phyloP scores from a whole-genome alignment of 2,888 invertebrate genomes.

The Lithophane socia region DNA sequence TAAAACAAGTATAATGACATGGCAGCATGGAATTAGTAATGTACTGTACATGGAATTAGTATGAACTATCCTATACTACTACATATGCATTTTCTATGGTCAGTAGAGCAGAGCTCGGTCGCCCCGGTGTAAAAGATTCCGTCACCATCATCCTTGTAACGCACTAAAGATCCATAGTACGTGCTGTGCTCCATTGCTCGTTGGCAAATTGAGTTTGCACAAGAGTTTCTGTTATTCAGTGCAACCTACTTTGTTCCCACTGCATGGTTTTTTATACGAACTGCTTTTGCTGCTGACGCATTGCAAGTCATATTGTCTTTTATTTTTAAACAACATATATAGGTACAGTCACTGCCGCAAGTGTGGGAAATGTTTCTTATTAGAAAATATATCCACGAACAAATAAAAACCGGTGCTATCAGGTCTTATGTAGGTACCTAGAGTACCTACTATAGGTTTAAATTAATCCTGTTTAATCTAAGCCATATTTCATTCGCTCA shows the following conservation, averaged over 20 bases:
- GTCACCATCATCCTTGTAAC: too few species aligned
- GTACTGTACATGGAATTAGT: too few species aligned
- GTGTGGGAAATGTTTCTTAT: background rate
- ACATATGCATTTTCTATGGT: too few species aligned
- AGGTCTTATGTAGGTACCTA: background rate
- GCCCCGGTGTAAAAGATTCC: too few species aligned
- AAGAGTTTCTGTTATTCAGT: background rate
- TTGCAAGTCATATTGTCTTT: background rate
- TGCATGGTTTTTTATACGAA: background rate
- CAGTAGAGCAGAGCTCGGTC: too few species aligned
- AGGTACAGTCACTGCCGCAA: background rate
- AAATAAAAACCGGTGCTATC: background rate
- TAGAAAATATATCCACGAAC: background rate
- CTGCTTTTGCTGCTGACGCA: background rate
- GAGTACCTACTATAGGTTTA: background rate
- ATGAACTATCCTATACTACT: too few species aligned
- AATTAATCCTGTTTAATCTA: constrained; percentile 29
- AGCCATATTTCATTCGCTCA: constrained; percentile 9
- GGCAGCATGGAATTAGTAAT: too few species aligned
- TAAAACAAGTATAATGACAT: too few species aligned
- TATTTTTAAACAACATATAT: background rate
- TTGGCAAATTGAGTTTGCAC: background rate
- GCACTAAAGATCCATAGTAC: background rate
- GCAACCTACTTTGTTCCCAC: background rate
- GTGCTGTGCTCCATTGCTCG: background rate